Conservation (phyloP, 2,797 vertebrate species). For the Acanthis flammea region DNA sequence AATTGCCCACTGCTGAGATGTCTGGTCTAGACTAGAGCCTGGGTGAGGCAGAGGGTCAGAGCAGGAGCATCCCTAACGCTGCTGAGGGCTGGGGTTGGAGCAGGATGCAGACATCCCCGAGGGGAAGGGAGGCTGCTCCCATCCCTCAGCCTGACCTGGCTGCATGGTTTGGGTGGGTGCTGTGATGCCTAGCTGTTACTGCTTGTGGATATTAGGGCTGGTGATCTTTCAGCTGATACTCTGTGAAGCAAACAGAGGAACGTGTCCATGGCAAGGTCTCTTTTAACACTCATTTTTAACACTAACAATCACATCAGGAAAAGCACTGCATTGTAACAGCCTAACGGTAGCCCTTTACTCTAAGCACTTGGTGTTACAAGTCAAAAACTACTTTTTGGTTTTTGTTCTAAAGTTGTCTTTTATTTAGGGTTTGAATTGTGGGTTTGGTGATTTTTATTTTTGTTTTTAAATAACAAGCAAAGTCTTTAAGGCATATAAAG, state of each 20-base stretch:
- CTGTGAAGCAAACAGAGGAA: conserved; percentile 6
- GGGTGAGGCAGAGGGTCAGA: not conserved
- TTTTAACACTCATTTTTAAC: conserved; percentile 38
- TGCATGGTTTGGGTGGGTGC: not conserved
- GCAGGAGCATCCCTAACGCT: not conserved
- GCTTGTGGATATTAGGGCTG: conserved; percentile 55
- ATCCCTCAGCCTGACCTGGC: not conserved
- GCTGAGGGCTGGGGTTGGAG: not conserved
- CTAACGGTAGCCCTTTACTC: conserved; percentile 74
- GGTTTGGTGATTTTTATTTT: conserved; percentile 49
- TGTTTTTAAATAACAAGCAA: conserved; percentile 22
- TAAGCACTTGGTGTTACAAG: conserved; percentile 84
- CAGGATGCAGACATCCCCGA: rapidly evolving
- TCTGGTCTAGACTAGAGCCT: not conserved
- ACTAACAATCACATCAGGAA: conserved; percentile 62
- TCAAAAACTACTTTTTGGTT: conserved; percentile 73
- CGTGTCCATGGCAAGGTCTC: conserved; percentile 59
- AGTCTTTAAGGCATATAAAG: conserved; percentile 56
- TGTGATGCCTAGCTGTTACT: conserved; percentile 8
- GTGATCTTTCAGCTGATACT: conserved; percentile 64
- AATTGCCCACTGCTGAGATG: not conserved
- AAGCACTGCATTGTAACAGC: conserved; percentile 76
- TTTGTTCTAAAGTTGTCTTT: conserved; percentile 63
- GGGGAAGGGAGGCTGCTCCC: not conserved
- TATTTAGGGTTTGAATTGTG: conserved; percentile 68